phyloP scores from a whole-genome alignment of 2,797 vertebrate genomes.

The Esox masquinongy region DNA sequence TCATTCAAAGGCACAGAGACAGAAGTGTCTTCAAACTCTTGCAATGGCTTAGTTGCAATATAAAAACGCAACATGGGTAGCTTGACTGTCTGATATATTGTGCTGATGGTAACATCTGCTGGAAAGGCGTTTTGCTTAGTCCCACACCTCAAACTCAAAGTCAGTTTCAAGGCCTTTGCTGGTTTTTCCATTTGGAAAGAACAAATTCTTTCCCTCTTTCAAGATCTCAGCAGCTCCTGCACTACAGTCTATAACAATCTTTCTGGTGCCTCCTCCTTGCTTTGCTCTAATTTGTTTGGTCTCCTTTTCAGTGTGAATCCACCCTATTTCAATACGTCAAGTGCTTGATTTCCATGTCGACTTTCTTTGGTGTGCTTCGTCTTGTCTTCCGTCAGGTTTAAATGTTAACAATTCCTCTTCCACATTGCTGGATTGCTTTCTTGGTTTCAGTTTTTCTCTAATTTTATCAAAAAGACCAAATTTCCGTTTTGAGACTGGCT shows the following conservation, averaged over 20 bases:
- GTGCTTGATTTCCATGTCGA: not conserved
- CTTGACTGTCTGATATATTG: constrained; percentile 30
- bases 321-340: constrained; percentile 31
- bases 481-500: constrained; percentile 27
- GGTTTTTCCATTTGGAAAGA: constrained; percentile 25
- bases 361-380: not conserved
- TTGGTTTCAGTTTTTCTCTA: constrained; percentile 29
- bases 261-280: constrained; percentile 44
- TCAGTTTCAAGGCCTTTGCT: constrained; percentile 29
- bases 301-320: constrained; percentile 24
- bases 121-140: constrained; percentile 39
- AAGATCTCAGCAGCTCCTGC: constrained; percentile 28
- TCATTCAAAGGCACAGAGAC: not conserved
- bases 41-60: constrained; percentile 24
- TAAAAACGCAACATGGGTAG: constrained; percentile 33
- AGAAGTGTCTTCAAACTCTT: constrained; percentile 1
- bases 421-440: constrained; percentile 19
- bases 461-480: constrained; percentile 34
- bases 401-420: constrained; percentile 22
- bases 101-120: constrained; percentile 14
- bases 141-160: constrained; percentile 37
- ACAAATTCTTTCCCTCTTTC: constrained; percentile 33
- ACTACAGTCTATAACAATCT: constrained; percentile 16
- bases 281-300: constrained; percentile 33
- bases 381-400: not conserved